Base-by-base conservation (phyloP, 2,797 vertebrate species). In the Parauchenoglanis ngamensis region DNA sequence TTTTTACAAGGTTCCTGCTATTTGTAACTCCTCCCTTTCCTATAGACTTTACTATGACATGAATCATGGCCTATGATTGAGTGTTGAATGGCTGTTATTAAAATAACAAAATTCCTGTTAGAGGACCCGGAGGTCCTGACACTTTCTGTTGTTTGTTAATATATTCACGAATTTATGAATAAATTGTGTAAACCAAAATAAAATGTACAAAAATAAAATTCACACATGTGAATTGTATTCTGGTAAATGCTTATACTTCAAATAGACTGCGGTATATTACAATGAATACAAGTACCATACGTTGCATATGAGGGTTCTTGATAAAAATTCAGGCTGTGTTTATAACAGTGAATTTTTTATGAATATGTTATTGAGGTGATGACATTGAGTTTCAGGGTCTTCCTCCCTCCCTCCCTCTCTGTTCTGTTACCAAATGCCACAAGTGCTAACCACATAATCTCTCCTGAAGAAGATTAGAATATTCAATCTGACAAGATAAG, bases 391-490 rank as follows among this genome's bases (percentile, higher is more conserved):
- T 19, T 67, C 80, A 82, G 25, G 59, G 13, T 12, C 61, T 65
- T 7, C 8, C 31, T 59, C 28, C 1, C 19, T 84, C 31, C 25
- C 67, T 94, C 92, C 93, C 89, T 87, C 87, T 68, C 90, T 87
- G 80, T 84, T 87, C 92, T 78, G 21, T 89, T 92, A 92, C 91
- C 87, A 70, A 89, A 88, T 65, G 85, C 85, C 84, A 91, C 88
- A 89, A 94, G 94, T 94, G 93, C 91, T 93, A 94, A 93, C 63
- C 63, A 83, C 91, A 93, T 94, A 93, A 95, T 91, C 92, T 93
- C 92, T 93, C 88, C 91, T 91, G 90, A 95, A 93, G 92, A 90
- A 94, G 94, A 95, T 95, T 95, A 94, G 89, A 91, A 92, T 88
- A 89, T 92, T 84, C 44, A 63, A 91, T 93, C 91, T 93, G 92